These are phyloP conservation scores for Cheirogaleus major DNA, from an alignment of 2,797 vertebrate genomes.

Conservation along the genomic window DNA sequence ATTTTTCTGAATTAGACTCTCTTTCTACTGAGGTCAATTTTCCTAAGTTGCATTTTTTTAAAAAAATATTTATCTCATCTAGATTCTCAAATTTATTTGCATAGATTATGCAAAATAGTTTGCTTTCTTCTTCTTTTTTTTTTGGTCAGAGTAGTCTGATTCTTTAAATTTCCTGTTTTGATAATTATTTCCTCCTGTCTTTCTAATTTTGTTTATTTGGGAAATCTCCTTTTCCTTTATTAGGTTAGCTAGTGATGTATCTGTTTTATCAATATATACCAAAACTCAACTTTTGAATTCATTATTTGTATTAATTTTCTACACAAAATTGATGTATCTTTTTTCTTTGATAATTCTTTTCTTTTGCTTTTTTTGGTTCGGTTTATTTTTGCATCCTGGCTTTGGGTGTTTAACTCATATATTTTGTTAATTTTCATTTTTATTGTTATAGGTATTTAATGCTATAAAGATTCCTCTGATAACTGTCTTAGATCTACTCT, in stretches of 20 bases:
- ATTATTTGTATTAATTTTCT: not conserved
- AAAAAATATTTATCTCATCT: not conserved
- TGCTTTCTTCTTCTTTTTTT: not conserved
- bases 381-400: not conserved
- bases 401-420: not conserved
- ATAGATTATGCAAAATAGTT: not conserved
- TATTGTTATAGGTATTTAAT: not conserved
- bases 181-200: not conserved
- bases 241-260: not conserved
- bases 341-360: not conserved
- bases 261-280: not conserved
- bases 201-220: not conserved
- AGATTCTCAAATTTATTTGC: not conserved
- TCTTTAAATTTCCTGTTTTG: not conserved
- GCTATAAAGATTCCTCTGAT: not conserved
- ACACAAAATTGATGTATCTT: too few relatives aligned
- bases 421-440: not conserved
- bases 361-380: not conserved
- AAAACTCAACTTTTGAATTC: not conserved
- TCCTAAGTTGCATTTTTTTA: not conserved
- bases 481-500: not conserved
- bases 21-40: not conserved
- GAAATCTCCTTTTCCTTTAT: not conserved
- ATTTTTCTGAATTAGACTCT: not conserved
- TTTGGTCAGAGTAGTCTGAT: not conserved